Evolutionary conservation across 2,888 invertebrate genomes (phyloP), one percentile per base, ranked within the genome.

Genomic region (Trissolcus brochymenae): DNA sequence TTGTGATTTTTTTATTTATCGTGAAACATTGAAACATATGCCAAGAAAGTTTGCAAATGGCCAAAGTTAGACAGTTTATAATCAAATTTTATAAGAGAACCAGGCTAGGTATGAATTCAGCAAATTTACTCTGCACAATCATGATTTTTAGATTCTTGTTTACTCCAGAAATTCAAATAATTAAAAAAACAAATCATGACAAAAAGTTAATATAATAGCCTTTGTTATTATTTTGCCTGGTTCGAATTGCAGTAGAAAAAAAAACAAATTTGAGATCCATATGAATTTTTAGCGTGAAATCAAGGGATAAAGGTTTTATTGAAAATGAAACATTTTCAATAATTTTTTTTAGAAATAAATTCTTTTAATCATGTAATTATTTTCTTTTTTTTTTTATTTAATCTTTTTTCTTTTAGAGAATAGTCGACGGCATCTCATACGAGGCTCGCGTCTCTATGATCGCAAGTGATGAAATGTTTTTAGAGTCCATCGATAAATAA

Each of bases 1-100:
- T 72, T 72, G 53, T 57, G 57, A 59, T 64, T 72, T 57, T 51
- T 43, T 71, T 61, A 70, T 67, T 66, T 66, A 50, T 59, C 43
- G 50, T 68, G 65, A 64, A 74, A 67, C 54, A 55, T 62, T 62
- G 74, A 68, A 75, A 75, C 67, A 80, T 80, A 80, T 78, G 78
- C 79, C 80, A 81, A 81, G 80, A 81, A 79, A 73, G 78, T 57
- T 70, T 81, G 82, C 77, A 78, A 81, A 83, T 82, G 83, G 84
- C 82, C 84, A 84, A 85, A 84, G 81, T 85, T 82, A 82, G 81
- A 81, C 68, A 81, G 73, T 79, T 73, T 78, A 35, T 62, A 71
- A 57, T 49, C 17, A 21, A 49, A 43, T 76, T 70, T 46, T n/a
- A 51, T 51, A 19, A 17, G 19, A 25, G 29, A 78, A 81, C 71